A percentile compares a stretch with the other conserved stretches of the same genome.
Evolutionary conservation across 2,797 vertebrate genomes (phyloP).

Genomic region (Molossus molossus): DNA sequence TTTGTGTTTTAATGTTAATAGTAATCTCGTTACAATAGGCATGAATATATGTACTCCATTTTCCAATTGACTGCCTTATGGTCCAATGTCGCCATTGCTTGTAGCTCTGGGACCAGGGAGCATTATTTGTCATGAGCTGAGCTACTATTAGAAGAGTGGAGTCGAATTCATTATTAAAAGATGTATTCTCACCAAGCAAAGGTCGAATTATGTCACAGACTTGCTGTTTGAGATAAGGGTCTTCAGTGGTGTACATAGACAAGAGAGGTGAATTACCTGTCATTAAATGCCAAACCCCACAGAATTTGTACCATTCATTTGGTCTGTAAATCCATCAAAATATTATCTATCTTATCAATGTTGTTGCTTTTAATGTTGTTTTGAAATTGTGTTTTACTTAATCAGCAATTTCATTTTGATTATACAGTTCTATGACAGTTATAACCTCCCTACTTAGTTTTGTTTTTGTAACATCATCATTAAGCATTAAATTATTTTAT

Average conservation of each 20-base stretch:
- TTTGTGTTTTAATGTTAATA: conserved; percentile 29
- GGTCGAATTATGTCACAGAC: neutral
- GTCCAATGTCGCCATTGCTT: neutral
- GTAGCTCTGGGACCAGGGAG: neutral
- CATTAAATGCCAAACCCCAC: fast-evolving
- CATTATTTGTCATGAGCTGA: neutral
- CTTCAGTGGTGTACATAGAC: fast-evolving
- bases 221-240: neutral
- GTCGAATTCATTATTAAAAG: neutral
- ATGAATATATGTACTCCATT: neutral
- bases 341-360: neutral
- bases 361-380: neutral
- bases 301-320: fast-evolving
- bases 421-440: neutral
- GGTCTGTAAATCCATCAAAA: neutral
- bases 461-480: neutral
- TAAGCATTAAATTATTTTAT: neutral
- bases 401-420: neutral
- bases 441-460: neutral
- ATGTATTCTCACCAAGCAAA: neutral
- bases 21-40: neutral
- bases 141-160: neutral
- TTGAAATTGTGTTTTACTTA: neutral
- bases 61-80: neutral
- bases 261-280: neutral